Conservation (phyloP, 2,113 vertebrate species). For the Lepus europaeus region DNA sequence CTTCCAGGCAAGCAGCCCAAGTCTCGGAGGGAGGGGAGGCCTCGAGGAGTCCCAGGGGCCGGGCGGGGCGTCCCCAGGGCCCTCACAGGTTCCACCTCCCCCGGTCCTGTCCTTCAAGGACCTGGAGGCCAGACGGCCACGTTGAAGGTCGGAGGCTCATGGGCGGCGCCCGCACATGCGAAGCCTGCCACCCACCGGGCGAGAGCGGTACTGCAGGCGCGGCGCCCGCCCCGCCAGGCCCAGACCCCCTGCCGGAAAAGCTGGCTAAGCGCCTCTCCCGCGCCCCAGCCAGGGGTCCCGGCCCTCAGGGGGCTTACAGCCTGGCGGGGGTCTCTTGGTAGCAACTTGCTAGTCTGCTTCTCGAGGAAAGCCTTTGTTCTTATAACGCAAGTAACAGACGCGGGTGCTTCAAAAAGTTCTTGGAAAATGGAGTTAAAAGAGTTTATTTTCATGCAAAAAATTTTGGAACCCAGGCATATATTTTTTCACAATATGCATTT, state of each 20-base stretch:
- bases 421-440: no score
- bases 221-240: not conserved
- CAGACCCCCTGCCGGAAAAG: rapidly evolving
- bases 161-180: conserved; percentile 69
- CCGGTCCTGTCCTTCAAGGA: conserved; percentile 9
- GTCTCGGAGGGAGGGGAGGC: not conserved
- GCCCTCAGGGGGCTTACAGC: conserved; percentile 2
- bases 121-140: conserved; percentile 57
- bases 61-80: not conserved
- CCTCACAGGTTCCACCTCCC: conserved; percentile 10
- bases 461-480: no score
- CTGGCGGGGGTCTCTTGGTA: no score
- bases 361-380: not conserved
- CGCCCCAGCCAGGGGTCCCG: not conserved
- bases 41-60: not conserved
- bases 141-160: conserved; percentile 60
- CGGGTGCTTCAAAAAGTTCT: no score
- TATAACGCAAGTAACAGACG: not conserved
- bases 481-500: no score
- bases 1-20: not conserved
- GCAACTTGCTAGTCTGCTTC: not conserved
- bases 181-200: conserved; percentile 87
- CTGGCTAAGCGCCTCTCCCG: not conserved
- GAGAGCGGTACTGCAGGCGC: conserved; percentile 74
- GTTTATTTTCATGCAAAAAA: no score